Evolutionary conservation across 2,888 invertebrate species (phyloP).

Genomic region (Salticus scenicus): DNA sequence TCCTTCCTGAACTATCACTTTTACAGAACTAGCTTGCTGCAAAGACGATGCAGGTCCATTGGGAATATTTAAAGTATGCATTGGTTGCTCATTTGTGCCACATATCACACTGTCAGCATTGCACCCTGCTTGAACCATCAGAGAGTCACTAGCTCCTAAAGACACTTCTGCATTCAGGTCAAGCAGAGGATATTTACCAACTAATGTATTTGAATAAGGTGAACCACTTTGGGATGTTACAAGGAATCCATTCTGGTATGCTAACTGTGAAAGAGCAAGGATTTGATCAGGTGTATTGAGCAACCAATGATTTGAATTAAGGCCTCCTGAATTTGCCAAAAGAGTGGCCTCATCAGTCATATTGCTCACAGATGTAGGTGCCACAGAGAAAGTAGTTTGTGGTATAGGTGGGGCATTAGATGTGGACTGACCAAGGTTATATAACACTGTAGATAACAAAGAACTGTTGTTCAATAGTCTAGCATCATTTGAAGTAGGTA

Average conservation of each 20-base stretch:
- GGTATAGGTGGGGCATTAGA: conserved; percentile 25
- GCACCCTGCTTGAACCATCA: conserved; percentile 33
- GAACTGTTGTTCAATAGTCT: conserved; percentile 47
- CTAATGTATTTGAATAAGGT: conserved; percentile 42
- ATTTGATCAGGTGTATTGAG: conserved; percentile 62
- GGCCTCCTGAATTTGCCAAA: conserved; percentile 48
- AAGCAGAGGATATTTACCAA: conserved; percentile 52
- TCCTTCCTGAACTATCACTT: conserved; percentile 69
- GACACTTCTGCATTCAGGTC: conserved; percentile 48
- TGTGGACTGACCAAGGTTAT: conserved; percentile 57
- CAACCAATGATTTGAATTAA: conserved; percentile 61
- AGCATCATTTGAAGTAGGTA: conserved; percentile 27
- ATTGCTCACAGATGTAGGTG: conserved; percentile 42
- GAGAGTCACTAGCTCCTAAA: conserved; percentile 34
- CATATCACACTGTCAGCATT: conserved; percentile 59
- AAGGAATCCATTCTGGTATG: conserved; percentile 67
- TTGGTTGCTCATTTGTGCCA: conserved; percentile 56
- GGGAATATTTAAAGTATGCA: conserved; percentile 61
- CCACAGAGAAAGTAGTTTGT: conserved; percentile 29
- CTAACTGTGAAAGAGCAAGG: conserved; percentile 52
- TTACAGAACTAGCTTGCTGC: conserved; percentile 66
- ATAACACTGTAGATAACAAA: conserved; percentile 50
- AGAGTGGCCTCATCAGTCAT: conserved; percentile 42
- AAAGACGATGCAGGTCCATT: conserved; percentile 60
- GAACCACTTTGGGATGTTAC: conserved; percentile 49